A percentile compares a stretch with the other conserved stretches of the same genome.
Evolutionary conservation across 2,113 vertebrate genomes (phyloP).

Genomic region (Spermophilus dauricus): DNA sequence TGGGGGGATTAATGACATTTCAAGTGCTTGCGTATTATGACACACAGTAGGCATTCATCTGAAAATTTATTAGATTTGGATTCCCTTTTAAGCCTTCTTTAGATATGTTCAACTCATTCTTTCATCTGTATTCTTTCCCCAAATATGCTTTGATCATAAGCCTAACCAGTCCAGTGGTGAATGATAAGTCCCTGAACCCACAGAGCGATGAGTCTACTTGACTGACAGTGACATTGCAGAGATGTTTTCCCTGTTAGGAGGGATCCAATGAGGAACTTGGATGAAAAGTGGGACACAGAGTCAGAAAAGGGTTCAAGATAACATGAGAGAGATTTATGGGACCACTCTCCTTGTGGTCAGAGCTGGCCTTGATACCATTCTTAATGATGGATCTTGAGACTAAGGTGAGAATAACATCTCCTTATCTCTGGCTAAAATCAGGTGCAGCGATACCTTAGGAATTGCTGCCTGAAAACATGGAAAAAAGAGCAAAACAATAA

Average conservation of each 20-base stretch:
- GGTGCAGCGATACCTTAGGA: not conserved
- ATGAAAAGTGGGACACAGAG: not conserved
- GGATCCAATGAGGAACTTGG: not conserved
- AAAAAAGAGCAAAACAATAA: constrained; percentile 46
- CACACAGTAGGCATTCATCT: not conserved
- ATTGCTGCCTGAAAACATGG: not conserved
- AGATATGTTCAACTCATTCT: not conserved
- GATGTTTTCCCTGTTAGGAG: not conserved
- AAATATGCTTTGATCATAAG: not conserved
- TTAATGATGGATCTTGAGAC: not conserved
- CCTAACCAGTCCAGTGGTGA: not conserved
- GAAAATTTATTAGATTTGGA: not conserved
- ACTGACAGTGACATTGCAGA: not conserved
- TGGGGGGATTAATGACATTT: not conserved
- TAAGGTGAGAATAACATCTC: not conserved
- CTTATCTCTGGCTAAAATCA: not conserved
- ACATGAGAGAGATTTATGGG: not conserved
- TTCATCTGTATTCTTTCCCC: not conserved
- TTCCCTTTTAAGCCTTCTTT: not conserved
- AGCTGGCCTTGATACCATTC: not conserved
- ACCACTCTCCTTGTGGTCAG: not conserved
- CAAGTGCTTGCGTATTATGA: not conserved
- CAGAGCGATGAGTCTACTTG: too few species aligned
- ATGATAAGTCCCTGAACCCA: not conserved
- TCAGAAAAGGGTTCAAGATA: not conserved